These are phyloP conservation scores for Channa striata DNA, from an alignment of 2,797 vertebrate genomes.

Conservation along the genomic window DNA sequence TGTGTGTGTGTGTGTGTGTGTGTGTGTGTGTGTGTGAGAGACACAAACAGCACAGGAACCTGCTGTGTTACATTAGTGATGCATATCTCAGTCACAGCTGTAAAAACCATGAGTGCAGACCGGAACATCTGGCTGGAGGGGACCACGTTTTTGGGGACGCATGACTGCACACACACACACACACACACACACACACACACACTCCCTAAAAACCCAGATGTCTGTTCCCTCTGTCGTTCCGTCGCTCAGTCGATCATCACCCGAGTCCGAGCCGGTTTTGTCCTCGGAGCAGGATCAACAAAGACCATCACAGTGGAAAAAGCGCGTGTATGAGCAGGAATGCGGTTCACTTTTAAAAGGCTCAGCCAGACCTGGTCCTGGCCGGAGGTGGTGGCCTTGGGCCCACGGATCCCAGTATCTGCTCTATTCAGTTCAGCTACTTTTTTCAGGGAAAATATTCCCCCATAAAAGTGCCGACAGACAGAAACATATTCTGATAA, in stretches of 20 bases:
- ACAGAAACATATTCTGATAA: no score
- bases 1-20: constrained; percentile 7
- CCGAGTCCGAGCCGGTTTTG: no score
- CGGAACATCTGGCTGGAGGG: constrained; percentile 68
- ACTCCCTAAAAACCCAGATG: constrained; percentile 61
- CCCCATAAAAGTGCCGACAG: no score
- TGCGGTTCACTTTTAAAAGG: no score
- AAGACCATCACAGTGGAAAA: no score
- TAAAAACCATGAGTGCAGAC: constrained; percentile 46
- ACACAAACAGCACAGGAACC: background rate
- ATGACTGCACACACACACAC: constrained; percentile 50
- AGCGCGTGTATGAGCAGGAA: no score
- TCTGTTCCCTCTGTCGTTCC: background rate
- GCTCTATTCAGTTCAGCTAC: no score
- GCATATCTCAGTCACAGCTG: constrained; percentile 71
- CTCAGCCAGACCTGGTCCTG: no score
- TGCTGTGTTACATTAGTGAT: constrained; percentile 66
- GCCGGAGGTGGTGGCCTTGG: no score
- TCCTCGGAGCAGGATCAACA: background rate
- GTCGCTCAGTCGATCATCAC: background rate
- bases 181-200: constrained; percentile 6
- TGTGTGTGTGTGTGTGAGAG: no score
- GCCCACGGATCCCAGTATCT: no score
- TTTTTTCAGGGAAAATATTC: no score
- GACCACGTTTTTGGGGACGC: constrained; percentile 63